phyloP scores from a whole-genome alignment of 2,113 vertebrate species.

The Oxygymnocypris stewartii region DNA sequence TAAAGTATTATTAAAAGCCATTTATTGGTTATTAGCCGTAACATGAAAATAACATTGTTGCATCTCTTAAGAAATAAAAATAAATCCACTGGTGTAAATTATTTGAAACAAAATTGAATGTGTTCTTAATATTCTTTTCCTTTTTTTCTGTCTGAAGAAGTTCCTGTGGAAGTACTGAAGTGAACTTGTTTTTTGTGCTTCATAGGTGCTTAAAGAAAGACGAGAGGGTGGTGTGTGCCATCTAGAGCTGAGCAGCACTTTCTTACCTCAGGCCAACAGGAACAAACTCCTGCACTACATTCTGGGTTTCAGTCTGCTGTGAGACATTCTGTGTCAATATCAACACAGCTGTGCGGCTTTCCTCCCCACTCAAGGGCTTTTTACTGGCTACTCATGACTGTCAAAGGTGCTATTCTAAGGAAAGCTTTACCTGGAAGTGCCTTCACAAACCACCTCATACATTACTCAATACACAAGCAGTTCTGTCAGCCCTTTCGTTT shows the following conservation, averaged over 20 bases:
- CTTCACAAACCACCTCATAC: slow-evolving; percentile 71
- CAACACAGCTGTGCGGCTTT: not conserved
- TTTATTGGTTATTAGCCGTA: not conserved
- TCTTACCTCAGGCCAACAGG: slow-evolving; percentile 94
- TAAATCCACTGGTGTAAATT: not conserved
- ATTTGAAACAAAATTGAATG: not conserved
- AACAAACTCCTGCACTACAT: slow-evolving; percentile 94
- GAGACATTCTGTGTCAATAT: too few relatives aligned
- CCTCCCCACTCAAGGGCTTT: slow-evolving; percentile 74
- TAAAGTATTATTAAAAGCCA: not conserved
- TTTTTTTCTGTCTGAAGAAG: not conserved
- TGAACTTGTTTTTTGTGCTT: not conserved
- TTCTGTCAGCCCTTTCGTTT: not conserved
- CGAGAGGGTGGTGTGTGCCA: slow-evolving; percentile 77
- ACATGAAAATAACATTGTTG: not conserved
- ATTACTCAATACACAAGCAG: not conserved
- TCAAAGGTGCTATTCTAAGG: slow-evolving; percentile 80
- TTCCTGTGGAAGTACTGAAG: not conserved
- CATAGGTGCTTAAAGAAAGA: slow-evolving; percentile 90
- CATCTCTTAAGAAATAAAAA: not conserved
- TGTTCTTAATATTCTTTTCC: not conserved
- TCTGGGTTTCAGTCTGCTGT: slow-evolving; percentile 88
- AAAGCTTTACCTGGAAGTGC: slow-evolving; percentile 83
- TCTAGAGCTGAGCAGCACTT: slow-evolving; percentile 88
- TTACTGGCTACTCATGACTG: slow-evolving; percentile 73